These are phyloP conservation scores for Lethrus apterus DNA, from an alignment of 1,140 invertebrate species.

Conservation along the genomic window DNA sequence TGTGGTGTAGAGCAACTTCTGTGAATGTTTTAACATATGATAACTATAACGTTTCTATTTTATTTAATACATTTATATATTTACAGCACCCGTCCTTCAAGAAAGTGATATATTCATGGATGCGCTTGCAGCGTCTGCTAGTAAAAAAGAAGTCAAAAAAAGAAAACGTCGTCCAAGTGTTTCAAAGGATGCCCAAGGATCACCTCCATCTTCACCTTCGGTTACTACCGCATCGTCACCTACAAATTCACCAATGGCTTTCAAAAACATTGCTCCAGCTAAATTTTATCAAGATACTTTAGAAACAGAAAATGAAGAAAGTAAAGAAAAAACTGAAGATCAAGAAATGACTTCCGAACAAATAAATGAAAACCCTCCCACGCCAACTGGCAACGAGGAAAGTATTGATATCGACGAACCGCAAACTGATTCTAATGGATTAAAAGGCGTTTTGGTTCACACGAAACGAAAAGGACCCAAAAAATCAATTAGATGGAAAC, in stretches of 20 bases:
- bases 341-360: constrained; percentile 5
- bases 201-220: constrained; percentile 41
- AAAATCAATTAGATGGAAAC: constrained; percentile 77
- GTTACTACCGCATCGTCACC: constrained; percentile 28
- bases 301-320: constrained; percentile 54
- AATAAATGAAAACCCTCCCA: background rate
- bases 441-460: constrained; percentile 34
- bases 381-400: constrained; percentile 1
- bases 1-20: too few relatives aligned
- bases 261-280: constrained; percentile 49
- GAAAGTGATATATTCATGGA: constrained; percentile 92
- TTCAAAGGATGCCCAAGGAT: constrained; percentile 50
- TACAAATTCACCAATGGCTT: constrained; percentile 38
- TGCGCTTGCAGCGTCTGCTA: constrained; percentile 65
- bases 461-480: constrained; percentile 61
- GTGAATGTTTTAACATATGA: too few relatives aligned
- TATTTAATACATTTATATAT: too few relatives aligned
- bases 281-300: constrained; percentile 91
- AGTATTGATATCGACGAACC: constrained; percentile 18
- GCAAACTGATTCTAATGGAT: constrained; percentile 9
- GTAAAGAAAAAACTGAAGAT: constrained; percentile 31
- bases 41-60: too few relatives aligned
- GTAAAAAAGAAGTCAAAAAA: constrained; percentile 65
- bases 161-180: constrained; percentile 62
- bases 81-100: constrained; percentile 67